Evolutionary conservation across 1,140 invertebrate species (phyloP).

Genomic region (Manduca sexta): DNA sequence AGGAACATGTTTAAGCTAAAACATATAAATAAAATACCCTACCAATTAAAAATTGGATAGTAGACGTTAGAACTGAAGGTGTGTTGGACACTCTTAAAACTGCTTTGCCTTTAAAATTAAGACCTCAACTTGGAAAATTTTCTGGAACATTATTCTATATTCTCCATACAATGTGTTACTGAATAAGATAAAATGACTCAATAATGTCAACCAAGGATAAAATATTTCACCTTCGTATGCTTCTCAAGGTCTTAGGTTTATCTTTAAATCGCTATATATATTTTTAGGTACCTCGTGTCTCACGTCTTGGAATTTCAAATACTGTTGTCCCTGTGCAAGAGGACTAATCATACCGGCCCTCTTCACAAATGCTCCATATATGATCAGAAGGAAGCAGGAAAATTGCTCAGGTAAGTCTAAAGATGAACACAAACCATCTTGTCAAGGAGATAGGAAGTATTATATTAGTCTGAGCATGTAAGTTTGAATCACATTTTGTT

Average conservation of each 20-base stretch:
- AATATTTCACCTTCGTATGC: background rate
- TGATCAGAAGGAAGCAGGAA: slow-evolving; percentile 57
- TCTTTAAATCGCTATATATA: background rate
- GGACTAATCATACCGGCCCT: slow-evolving; percentile 63
- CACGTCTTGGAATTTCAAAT: slow-evolving; percentile 82
- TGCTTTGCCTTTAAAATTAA: no score
- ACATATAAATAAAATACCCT: no score
- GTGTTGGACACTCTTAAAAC: no score
- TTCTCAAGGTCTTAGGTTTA: no score
- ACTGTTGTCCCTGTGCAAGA: slow-evolving; percentile 76
- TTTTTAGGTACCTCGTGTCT: slow-evolving; percentile 77
- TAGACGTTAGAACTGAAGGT: no score
- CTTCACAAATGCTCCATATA: slow-evolving; percentile 56
- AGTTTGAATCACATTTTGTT: background rate
- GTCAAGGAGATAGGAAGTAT: no score
- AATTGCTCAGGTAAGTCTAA: slow-evolving; percentile 49
- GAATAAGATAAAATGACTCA: background rate
- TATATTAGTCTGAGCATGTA: no score
- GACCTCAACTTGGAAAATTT: no score
- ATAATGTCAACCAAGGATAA: background rate
- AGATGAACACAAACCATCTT: background rate
- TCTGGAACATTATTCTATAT: no score
- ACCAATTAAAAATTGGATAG: no score
- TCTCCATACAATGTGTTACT: no score
- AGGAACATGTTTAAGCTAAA: no score